Evolutionary conservation across 2,888 invertebrate genomes (phyloP).

Genomic region (Tanytarsus gracilentus): DNA sequence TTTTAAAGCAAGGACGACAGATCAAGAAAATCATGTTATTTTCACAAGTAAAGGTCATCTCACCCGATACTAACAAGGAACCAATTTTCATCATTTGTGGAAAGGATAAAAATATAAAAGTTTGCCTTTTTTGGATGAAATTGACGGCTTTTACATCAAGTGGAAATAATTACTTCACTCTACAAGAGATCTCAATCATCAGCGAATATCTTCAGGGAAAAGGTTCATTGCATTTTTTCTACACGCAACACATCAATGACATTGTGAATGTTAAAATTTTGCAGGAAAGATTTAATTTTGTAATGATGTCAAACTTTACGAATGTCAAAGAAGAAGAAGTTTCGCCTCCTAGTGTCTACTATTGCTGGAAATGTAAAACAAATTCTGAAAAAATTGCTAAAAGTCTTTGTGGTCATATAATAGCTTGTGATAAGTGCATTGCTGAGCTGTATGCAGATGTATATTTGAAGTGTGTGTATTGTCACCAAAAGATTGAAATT

Average conservation of each 20-base stretch:
- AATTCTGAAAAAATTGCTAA: not conserved
- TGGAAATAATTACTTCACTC: not conserved
- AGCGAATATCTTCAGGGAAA: not conserved
- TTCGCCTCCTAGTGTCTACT: not conserved
- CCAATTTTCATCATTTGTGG: constrained; percentile 17
- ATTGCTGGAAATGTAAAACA: not conserved
- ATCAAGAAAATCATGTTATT: not conserved
- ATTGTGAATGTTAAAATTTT: not conserved
- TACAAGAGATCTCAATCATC: not conserved
- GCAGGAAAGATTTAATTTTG: not conserved
- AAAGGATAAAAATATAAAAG: not conserved
- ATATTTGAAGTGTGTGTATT: constrained; percentile 4
- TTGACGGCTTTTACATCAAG: not conserved
- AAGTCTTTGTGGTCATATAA: not conserved
- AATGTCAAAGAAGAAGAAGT: not conserved
- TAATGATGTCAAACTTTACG: not conserved
- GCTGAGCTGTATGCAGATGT: not conserved
- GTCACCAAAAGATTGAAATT: constrained; percentile 6
- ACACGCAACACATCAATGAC: not conserved
- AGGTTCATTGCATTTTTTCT: not conserved
- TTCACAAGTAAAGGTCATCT: constrained; percentile 1
- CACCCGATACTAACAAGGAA: constrained; percentile 6
- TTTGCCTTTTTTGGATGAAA: not conserved
- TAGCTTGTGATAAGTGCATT: constrained; percentile 13
- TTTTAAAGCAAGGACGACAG: not conserved